Conservation (phyloP, 2,113 vertebrate genomes). For the Brachionichthys hirsutus region DNA sequence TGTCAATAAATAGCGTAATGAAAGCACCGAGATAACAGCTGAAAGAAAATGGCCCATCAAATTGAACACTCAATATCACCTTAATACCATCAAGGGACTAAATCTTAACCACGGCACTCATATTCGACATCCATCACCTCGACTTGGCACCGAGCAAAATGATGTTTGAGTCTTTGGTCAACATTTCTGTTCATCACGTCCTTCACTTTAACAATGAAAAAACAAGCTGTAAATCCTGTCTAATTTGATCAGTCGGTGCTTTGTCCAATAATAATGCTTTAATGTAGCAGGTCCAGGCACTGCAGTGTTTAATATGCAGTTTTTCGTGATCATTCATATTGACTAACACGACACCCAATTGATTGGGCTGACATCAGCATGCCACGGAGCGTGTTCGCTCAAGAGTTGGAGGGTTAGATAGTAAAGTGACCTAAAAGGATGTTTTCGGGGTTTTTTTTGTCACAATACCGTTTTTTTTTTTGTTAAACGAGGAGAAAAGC, state of each 20-base stretch:
- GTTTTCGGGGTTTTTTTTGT: conserved; percentile 15
- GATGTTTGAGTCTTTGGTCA: conserved; percentile 65
- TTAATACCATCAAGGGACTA: conserved; percentile 37
- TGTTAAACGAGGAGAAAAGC: conserved; percentile 36
- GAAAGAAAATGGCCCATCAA: conserved; percentile 55
- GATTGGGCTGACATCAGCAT: conserved; percentile 84
- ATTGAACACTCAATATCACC: conserved; percentile 52
- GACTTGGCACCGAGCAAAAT: conserved; percentile 51
- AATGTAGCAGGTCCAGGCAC: conserved; percentile 68
- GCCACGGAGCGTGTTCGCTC: conserved; percentile 73
- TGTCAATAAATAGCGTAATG: conserved; percentile 54
- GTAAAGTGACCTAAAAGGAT: conserved; percentile 82
- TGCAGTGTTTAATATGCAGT: conserved; percentile 73
- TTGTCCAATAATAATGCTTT: conserved; percentile 69
- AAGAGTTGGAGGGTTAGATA: conserved; percentile 79
- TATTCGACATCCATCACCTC: conserved; percentile 51
- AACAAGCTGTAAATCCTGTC: conserved; percentile 72
- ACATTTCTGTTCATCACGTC: conserved; percentile 66
- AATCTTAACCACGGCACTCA: conserved; percentile 48
- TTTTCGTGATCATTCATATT: conserved; percentile 79
- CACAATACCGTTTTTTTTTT: conserved; percentile 69
- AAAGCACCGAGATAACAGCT: conserved; percentile 49
- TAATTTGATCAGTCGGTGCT: conserved; percentile 73
- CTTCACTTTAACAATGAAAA: conserved; percentile 48
- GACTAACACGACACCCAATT: conserved; percentile 77